Evolutionary conservation across 2,113 vertebrate genomes (phyloP).

Genomic region (Rana temporaria): DNA sequence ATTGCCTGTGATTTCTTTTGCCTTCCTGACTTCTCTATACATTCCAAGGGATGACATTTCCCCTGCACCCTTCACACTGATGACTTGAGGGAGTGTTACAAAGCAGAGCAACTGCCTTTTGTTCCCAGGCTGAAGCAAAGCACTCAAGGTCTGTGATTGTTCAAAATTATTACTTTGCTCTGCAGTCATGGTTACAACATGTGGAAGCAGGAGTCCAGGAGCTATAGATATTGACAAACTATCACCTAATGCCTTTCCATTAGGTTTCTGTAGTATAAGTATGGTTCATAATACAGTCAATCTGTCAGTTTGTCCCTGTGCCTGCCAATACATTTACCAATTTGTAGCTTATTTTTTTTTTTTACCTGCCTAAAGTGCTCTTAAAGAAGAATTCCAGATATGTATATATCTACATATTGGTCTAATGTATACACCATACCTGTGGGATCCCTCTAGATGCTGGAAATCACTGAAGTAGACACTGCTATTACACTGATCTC

Average conservation of each 20-base stretch:
- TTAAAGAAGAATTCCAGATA: background rate
- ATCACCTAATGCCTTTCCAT: slow-evolving; percentile 39
- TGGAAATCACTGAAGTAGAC: no score
- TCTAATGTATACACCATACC: no score
- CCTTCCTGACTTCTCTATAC: background rate
- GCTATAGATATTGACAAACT: slow-evolving; percentile 24
- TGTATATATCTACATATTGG: no score
- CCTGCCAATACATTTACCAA: slow-evolving; percentile 5
- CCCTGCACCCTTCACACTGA: slow-evolving; percentile 13
- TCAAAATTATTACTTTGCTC: slow-evolving; percentile 49
- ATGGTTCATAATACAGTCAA: slow-evolving; percentile 22
- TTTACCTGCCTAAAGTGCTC: background rate
- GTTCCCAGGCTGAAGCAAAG: slow-evolving; percentile 15
- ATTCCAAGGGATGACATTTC: background rate
- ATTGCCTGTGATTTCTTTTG: background rate
- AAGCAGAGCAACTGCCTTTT: slow-evolving; percentile 35
- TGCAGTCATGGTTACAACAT: slow-evolving; percentile 54
- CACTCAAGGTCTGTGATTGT: slow-evolving; percentile 43
- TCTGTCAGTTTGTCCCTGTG: slow-evolving; percentile 5
- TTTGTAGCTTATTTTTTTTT: background rate
- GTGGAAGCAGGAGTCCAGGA: slow-evolving; percentile 26
- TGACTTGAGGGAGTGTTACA: slow-evolving; percentile 15
- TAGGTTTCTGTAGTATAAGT: slow-evolving; percentile 14
- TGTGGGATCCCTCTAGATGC: no score
- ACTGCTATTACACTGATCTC: no score